phyloP scores from a whole-genome alignment of 1,140 invertebrate genomes.

The Oedothorax gibbosus region DNA sequence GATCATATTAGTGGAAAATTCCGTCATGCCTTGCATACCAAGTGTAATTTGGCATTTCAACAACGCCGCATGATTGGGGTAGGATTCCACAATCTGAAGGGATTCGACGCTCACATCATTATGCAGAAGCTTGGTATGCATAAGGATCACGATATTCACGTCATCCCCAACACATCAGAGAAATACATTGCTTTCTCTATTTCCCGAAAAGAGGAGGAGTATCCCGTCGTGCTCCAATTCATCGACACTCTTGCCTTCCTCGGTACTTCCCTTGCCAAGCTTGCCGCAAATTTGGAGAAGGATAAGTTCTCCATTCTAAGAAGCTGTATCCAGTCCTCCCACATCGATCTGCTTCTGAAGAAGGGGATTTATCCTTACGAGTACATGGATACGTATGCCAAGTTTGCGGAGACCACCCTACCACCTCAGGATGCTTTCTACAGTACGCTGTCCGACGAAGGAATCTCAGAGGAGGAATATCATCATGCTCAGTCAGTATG shows the following conservation, averaged over 20 bases:
- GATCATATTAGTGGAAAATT: not conserved
- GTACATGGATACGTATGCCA: slow-evolving; percentile 17
- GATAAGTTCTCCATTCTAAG: slow-evolving; percentile 8
- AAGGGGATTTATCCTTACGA: slow-evolving; percentile 15
- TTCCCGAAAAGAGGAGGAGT: not conserved
- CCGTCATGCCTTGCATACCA: not conserved
- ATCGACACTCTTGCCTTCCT: not conserved
- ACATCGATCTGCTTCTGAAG: not conserved
- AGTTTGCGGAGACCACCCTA: slow-evolving; percentile 1
- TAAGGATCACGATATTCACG: not conserved
- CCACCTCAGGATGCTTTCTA: not conserved
- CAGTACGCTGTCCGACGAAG: not conserved
- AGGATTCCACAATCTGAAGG: slow-evolving; percentile 9
- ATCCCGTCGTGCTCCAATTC: not conserved
- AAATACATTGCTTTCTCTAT: slow-evolving; percentile 15
- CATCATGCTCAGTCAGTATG: not conserved
- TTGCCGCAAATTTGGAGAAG: not conserved
- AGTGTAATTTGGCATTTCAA: not conserved
- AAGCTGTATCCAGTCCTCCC: not conserved
- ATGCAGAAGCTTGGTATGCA: slow-evolving; percentile 11
- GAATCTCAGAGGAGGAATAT: not conserved
- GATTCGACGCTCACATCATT: slow-evolving; percentile 9
- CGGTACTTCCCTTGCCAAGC: too few relatives aligned
- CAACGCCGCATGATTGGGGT: slow-evolving; percentile 12
- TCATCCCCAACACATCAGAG: not conserved